Percentiles rank a stretch among this genome's conserved stretches.
Evolutionary conservation across 2,888 invertebrate genomes (phyloP).

Genomic region (Rotaria sp.): DNA sequence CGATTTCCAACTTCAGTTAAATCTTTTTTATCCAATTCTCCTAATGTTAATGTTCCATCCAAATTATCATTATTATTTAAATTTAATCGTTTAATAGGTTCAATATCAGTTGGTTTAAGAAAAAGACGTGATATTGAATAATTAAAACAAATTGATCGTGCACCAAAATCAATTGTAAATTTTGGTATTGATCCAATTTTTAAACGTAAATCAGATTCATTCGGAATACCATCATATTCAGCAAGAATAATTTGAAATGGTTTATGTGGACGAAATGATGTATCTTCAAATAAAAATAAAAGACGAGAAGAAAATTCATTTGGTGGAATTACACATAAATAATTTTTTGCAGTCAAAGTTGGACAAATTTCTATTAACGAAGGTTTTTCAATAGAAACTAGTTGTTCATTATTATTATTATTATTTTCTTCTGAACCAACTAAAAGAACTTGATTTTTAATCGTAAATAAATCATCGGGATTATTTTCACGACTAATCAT

Average conservation of each 20-base stretch:
- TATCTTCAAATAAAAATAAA: not conserved
- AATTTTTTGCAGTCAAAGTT: not conserved
- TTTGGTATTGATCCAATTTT: not conserved
- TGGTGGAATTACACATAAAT: not conserved
- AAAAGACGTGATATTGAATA: not conserved
- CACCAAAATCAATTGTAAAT: not conserved
- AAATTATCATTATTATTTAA: not conserved
- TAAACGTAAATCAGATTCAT: not conserved
- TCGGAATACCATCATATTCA: not conserved
- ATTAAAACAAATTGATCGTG: not conserved
- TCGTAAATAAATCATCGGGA: not conserved
- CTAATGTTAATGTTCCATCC: not conserved
- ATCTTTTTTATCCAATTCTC: not conserved
- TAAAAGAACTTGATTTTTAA: not conserved
- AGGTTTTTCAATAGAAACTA: not conserved
- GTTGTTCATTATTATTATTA: not conserved
- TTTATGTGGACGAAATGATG: not conserved
- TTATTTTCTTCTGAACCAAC: not conserved
- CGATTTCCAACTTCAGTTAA: not conserved
- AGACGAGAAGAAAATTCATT: not conserved
- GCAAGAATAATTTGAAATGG: not conserved
- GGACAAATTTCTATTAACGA: too few relatives aligned
- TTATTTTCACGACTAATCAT: constrained; percentile 39
- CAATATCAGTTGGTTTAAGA: not conserved
- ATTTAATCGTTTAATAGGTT: not conserved